These are phyloP conservation scores for Sciaenops ocellatus DNA, from an alignment of 2,797 vertebrate genomes.

Conservation along the genomic window DNA sequence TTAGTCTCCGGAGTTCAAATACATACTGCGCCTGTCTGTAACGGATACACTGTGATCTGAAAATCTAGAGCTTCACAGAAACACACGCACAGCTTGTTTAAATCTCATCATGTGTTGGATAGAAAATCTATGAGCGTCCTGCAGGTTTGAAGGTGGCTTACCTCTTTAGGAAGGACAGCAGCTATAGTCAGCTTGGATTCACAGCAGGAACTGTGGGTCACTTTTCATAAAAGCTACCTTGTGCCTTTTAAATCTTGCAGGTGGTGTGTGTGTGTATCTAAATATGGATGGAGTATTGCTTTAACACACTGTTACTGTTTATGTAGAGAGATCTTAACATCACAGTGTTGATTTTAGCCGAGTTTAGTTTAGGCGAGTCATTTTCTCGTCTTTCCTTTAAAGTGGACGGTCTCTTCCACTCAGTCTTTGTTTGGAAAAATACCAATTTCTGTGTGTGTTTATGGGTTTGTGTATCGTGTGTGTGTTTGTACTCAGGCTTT, in stretches of 20 bases:
- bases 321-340: background rate
- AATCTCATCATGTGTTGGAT: background rate
- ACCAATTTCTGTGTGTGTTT: constrained; percentile 1
- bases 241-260: background rate
- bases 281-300: background rate
- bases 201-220: background rate
- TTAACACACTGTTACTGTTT: background rate
- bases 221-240: background rate
- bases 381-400: constrained; percentile 3
- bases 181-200: background rate
- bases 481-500: constrained; percentile 86
- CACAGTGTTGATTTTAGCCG: background rate
- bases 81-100: background rate
- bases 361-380: background rate
- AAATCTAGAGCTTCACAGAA: background rate
- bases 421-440: constrained; percentile 16
- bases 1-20: background rate
- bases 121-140: background rate
- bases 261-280: background rate
- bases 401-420: constrained; percentile 13
- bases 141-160: background rate
- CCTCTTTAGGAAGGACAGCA: background rate
- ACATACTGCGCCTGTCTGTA: background rate
- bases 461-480: constrained; percentile 11
- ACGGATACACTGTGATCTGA: background rate